Evolutionary conservation across 2,888 invertebrate species (phyloP).

Genomic region (Plebejus melissa): DNA sequence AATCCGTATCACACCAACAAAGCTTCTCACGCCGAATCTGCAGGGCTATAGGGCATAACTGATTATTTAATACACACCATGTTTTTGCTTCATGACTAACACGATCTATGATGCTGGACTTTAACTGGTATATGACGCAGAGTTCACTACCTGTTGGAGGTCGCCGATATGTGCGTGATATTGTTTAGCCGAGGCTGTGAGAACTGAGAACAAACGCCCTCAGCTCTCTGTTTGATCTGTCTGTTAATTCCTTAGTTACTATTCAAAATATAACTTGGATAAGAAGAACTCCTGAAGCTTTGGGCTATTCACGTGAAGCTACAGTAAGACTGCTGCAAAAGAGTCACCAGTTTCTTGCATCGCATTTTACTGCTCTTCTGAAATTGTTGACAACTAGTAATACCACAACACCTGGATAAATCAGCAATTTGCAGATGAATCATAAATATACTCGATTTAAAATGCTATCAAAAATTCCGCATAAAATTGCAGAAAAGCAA

Average conservation of each 20-base stretch:
- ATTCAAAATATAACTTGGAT: neutral
- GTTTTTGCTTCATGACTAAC: neutral
- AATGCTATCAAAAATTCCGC: neutral
- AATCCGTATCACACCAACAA: too few relatives aligned
- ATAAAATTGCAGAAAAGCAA: neutral
- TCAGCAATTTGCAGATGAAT: neutral
- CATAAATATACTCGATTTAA: neutral
- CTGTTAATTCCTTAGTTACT: neutral
- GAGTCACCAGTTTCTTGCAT: too few relatives aligned
- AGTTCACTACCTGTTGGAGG: constrained; percentile 3
- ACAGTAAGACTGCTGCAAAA: too few relatives aligned
- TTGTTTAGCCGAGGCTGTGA: constrained; percentile 16
- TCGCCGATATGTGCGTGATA: neutral
- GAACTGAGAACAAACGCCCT: neutral
- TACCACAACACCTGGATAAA: neutral
- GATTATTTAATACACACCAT: too few relatives aligned
- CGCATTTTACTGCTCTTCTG: too few relatives aligned
- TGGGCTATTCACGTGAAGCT: too few relatives aligned
- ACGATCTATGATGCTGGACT: neutral
- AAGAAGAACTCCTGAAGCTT: too few relatives aligned
- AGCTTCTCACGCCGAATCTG: too few relatives aligned
- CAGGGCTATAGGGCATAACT: too few relatives aligned
- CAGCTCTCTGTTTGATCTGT: neutral
- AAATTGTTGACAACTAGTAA: neutral
- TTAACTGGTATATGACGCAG: neutral